Conservation (phyloP, 2,888 invertebrate genomes). For the Caprella mutica region DNA sequence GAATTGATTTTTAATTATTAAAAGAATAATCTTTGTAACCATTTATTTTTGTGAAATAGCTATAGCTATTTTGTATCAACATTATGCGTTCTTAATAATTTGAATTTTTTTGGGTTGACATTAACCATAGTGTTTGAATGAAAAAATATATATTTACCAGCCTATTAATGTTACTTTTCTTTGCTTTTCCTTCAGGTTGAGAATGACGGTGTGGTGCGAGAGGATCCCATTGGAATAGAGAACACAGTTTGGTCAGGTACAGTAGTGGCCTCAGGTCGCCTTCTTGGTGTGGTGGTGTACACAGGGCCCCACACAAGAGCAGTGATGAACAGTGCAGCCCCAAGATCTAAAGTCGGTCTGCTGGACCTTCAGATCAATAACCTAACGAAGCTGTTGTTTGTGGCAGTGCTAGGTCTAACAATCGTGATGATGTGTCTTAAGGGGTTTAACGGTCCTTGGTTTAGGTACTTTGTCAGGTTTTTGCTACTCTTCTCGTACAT, state of each 20-base stretch:
- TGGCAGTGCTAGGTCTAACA: conserved; percentile 77
- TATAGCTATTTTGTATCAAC: too few relatives aligned
- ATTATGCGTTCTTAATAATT: too few relatives aligned
- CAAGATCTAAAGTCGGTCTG: conserved; percentile 89
- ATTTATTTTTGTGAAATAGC: too few relatives aligned
- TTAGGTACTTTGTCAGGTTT: conserved; percentile 89
- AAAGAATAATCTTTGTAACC: too few relatives aligned
- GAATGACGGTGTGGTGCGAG: conserved; percentile 49
- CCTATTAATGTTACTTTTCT: too few relatives aligned
- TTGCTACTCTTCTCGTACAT: conserved; percentile 96
- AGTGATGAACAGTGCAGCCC: conserved; percentile 96
- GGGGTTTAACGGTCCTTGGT: conserved; percentile 94
- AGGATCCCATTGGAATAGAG: conserved; percentile 81
- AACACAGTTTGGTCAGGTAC: conserved; percentile 98
- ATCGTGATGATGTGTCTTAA: conserved; percentile 92
- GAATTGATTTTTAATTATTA: too few relatives aligned
- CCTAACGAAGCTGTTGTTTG: conserved; percentile 86
- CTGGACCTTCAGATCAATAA: conserved; percentile 93
- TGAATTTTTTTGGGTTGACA: too few relatives aligned
- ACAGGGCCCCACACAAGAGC: conserved; percentile 93
- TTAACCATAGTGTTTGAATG: too few relatives aligned
- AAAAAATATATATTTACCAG: too few relatives aligned
- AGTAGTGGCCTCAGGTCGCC: conserved; percentile 91
- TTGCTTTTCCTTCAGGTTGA: conserved; percentile 37
- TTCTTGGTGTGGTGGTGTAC: conserved; percentile 89